phyloP scores from a whole-genome alignment of 2,113 vertebrate species.

The Anser brachyrhynchus region DNA sequence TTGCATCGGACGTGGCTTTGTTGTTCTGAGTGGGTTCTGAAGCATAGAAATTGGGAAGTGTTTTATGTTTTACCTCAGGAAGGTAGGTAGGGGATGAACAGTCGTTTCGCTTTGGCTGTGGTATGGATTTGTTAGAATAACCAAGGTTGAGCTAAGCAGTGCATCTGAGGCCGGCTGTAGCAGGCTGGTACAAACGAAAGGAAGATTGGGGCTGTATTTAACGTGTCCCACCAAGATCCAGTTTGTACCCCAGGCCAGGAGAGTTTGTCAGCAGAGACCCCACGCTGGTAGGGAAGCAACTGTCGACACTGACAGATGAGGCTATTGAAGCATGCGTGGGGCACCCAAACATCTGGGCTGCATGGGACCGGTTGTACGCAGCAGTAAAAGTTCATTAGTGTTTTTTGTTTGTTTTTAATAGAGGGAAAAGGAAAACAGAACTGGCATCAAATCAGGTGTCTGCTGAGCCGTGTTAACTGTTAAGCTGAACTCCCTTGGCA shows the following conservation, averaged over 20 bases:
- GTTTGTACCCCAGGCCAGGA: background rate
- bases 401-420: background rate
- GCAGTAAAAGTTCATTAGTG: background rate
- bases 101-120: background rate
- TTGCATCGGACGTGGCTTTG: background rate
- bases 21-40: background rate
- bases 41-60: background rate
- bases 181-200: background rate
- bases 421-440: background rate
- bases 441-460: background rate
- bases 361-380: background rate
- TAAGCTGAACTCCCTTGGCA: background rate
- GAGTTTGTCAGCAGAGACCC: background rate
- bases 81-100: background rate
- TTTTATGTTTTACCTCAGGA: background rate
- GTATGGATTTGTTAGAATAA: background rate
- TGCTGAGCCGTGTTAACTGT: slow-evolving; percentile 2
- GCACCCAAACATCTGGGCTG: background rate
- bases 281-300: background rate
- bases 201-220: background rate
- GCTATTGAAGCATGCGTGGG: background rate
- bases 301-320: background rate
- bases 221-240: background rate
- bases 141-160: background rate
- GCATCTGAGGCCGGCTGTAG: background rate